Percentiles rank a stretch among this genome's conserved stretches.
phyloP scores from a whole-genome alignment of 2,888 invertebrate species.

The Selenia dentaria region DNA sequence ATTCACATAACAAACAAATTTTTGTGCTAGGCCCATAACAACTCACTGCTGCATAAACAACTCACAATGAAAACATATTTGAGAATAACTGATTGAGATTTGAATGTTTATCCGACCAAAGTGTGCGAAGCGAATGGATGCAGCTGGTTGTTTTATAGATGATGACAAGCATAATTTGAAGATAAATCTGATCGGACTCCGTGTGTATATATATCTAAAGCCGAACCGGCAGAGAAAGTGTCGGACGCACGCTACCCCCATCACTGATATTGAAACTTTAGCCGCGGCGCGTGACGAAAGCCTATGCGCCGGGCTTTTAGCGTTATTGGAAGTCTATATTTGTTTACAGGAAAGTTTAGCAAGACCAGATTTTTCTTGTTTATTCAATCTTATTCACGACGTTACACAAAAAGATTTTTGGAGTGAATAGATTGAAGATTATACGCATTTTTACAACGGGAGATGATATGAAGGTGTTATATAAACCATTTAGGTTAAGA shows the following conservation, averaged over 20 bases:
- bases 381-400: background rate
- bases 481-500: too few relatives aligned
- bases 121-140: too few relatives aligned
- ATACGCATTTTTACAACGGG: background rate
- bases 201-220: background rate
- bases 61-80: too few relatives aligned
- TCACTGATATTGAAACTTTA: slow-evolving; percentile 33
- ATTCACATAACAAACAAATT: too few relatives aligned
- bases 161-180: too few relatives aligned
- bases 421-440: background rate
- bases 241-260: slow-evolving; percentile 24
- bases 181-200: background rate
- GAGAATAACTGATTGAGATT: too few relatives aligned
- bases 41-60: too few relatives aligned
- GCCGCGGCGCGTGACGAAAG: slow-evolving; percentile 27
- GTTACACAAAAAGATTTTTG: too few relatives aligned
- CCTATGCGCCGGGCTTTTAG: slow-evolving; percentile 27
- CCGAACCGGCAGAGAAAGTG: background rate
- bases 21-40: too few relatives aligned
- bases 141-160: too few relatives aligned
- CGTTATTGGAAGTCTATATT: slow-evolving; percentile 29
- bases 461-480: too few relatives aligned
- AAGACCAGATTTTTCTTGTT: slow-evolving; percentile 10
- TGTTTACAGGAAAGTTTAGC: slow-evolving; percentile 23
- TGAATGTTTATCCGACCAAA: too few relatives aligned